Base-by-base conservation (phyloP, 2,888 invertebrate genomes). In the Tenthredo mesomela region DNA sequence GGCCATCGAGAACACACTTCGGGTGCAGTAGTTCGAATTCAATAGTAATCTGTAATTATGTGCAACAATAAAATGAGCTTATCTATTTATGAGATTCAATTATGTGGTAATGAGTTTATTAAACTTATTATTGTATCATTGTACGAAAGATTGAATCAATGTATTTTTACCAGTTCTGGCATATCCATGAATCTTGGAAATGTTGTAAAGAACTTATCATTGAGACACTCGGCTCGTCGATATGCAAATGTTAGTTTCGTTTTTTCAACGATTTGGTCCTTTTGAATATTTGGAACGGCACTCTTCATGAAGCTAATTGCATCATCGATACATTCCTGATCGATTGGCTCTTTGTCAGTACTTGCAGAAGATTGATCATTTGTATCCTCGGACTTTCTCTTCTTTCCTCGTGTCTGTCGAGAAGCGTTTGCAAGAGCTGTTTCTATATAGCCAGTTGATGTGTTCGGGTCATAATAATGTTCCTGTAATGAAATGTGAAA, bases 381-480 rank as follows among this genome's bases (percentile, higher is more conserved):
- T 61, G 18, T 21, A 25, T 61, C 21, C 61, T 61, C 12, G 2
- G n/a, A 15, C 25, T 61, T 61, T 2, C 21, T 4, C 10, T 40
- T 71, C 25, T 25, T 71, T 18, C 10, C 12, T 7, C 71, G 18
- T 2, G 10, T 37, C 9, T 71, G 71, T 37, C 71, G 33, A 15
- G n/a, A 25, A 40, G 71, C 10, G 33, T 33, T 71, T 25, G 21
- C 37, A 10, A 71, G 12, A 12, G 37, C 40, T 40, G 18, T 33
- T 71, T 33, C 71, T 37, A 71, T 37, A n/a, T 37, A 71, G 18
- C 71, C 71, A 10, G 37, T 37, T 3, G 25, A 15, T 71, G 6
- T 71, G 10, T 71, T 29, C 40, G 71, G 71, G 71, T 71, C n/a
- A 71, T 37, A 71, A 29, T 37, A 71, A 12, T 33, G 37, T 71